Conservation (phyloP, 2,888 invertebrate genomes). For the Cephus pygmeus region DNA sequence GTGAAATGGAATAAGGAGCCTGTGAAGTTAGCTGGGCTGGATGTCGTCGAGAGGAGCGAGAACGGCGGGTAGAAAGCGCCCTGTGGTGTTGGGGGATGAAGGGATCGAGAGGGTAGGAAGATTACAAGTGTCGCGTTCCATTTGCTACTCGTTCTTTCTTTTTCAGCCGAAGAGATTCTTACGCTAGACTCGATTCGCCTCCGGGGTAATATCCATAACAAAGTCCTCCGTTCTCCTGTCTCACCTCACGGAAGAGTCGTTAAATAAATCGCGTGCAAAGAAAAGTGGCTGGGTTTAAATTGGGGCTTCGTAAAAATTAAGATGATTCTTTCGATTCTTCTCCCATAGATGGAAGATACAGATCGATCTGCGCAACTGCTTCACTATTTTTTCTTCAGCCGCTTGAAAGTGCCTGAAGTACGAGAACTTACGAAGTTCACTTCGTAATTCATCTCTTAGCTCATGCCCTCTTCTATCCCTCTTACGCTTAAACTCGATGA, state of each 20-base stretch:
- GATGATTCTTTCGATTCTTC: conserved; percentile 11
- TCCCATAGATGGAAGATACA: background rate
- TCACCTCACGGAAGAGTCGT: conserved; percentile 29
- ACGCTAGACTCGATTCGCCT: conserved; percentile 27
- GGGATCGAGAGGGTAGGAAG: conserved; percentile 26
- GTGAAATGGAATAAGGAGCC: background rate
- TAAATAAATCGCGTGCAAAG: conserved; percentile 44
- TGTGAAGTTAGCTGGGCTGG: background rate
- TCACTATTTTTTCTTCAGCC: background rate
- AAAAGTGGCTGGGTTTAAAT: conserved; percentile 30
- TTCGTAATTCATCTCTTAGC: background rate
- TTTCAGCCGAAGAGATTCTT: conserved; percentile 34
- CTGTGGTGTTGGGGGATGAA: conserved; percentile 11
- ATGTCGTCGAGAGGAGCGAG: background rate
- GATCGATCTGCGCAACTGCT: background rate
- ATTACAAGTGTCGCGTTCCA: conserved; percentile 53
- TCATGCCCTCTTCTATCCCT: background rate
- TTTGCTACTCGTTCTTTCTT: conserved; percentile 38
- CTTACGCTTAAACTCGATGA: background rate
- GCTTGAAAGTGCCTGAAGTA: background rate
- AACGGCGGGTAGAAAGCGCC: conserved; percentile 9
- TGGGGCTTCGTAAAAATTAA: conserved; percentile 31
- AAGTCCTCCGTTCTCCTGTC: conserved; percentile 31
- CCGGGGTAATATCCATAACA: conserved; percentile 43
- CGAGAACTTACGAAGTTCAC: background rate